Conservation (phyloP, 2,888 invertebrate genomes). For the Baccha elongata region DNA sequence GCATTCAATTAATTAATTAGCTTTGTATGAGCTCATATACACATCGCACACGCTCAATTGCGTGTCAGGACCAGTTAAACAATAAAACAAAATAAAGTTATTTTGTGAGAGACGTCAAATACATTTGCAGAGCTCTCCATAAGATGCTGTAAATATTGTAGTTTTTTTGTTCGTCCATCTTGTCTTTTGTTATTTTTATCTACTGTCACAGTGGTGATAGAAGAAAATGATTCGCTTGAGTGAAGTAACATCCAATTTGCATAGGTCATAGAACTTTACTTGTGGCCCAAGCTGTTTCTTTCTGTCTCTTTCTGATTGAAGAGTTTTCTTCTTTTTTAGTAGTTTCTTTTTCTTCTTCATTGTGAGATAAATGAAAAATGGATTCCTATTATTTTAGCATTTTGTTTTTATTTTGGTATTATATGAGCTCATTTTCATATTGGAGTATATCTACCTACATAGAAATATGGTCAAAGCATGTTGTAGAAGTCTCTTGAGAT, state of each 20-base stretch:
- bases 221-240: slow-evolving; percentile 58
- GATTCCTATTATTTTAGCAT: slow-evolving; percentile 19
- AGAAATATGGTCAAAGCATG: background rate
- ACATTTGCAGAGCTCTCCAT: slow-evolving; percentile 40
- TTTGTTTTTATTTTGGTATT: background rate
- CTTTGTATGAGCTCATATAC: slow-evolving; percentile 60
- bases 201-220: slow-evolving; percentile 19
- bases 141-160: slow-evolving; percentile 41
- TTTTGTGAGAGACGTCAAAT: slow-evolving; percentile 63
- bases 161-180: slow-evolving; percentile 14
- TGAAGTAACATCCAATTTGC: slow-evolving; percentile 66
- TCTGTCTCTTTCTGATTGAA: slow-evolving; percentile 16
- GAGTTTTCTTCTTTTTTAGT: background rate
- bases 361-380: slow-evolving; percentile 21
- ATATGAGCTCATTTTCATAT: background rate
- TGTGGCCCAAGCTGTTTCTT: slow-evolving; percentile 2
- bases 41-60: slow-evolving; percentile 68
- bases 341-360: background rate
- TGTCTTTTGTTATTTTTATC: slow-evolving; percentile 55
- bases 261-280: slow-evolving; percentile 67
- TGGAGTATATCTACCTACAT: background rate
- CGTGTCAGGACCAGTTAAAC: slow-evolving; percentile 68
- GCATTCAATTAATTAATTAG: slow-evolving; percentile 71
- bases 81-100: slow-evolving; percentile 63
- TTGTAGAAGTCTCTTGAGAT: background rate